A percentile compares a stretch with the other conserved stretches of the same genome.
These are phyloP conservation scores for Tupiocoris notatus DNA, from an alignment of 2,888 invertebrate species.

Conservation along the genomic window DNA sequence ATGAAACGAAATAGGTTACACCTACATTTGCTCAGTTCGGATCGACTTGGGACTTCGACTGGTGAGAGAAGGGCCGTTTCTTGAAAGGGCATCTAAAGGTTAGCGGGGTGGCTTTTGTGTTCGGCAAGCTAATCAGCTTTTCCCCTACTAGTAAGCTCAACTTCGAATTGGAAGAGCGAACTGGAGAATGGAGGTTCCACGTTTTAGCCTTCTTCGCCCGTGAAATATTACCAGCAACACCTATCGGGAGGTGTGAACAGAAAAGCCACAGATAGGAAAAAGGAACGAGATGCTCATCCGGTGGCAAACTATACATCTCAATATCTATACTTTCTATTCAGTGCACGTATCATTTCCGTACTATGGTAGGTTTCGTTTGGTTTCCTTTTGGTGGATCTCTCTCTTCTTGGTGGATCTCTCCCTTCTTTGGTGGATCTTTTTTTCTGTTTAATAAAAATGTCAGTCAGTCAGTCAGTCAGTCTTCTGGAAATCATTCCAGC, in stretches of 20 bases:
- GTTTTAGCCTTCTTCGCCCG: neutral
- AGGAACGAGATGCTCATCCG: neutral
- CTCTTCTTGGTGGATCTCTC: too few species aligned
- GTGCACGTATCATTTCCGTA: too few species aligned
- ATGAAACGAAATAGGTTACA: neutral
- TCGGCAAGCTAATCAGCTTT: conserved; percentile 28
- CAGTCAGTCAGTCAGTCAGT: too few species aligned
- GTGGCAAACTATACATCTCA: too few species aligned
- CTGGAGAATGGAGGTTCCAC: neutral
- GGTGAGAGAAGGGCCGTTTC: neutral
- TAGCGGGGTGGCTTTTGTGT: conserved; percentile 28
- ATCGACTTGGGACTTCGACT: neutral
- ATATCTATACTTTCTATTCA: too few species aligned
- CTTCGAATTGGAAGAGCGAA: neutral
- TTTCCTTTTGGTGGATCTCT: too few species aligned
- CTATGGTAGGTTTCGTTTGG: too few species aligned
- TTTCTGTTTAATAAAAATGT: too few species aligned
- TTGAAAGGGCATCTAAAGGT: conserved; percentile 29
- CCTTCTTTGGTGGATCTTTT: too few species aligned
- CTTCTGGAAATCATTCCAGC: too few species aligned
- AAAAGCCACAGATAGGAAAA: neutral
- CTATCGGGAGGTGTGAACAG: neutral
- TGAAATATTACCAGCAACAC: conserved; percentile 28
- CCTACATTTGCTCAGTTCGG: neutral
- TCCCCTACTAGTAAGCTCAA: conserved; percentile 4